Conservation (phyloP, 2,888 invertebrate species). For the Chrysomela aeneicollis region DNA sequence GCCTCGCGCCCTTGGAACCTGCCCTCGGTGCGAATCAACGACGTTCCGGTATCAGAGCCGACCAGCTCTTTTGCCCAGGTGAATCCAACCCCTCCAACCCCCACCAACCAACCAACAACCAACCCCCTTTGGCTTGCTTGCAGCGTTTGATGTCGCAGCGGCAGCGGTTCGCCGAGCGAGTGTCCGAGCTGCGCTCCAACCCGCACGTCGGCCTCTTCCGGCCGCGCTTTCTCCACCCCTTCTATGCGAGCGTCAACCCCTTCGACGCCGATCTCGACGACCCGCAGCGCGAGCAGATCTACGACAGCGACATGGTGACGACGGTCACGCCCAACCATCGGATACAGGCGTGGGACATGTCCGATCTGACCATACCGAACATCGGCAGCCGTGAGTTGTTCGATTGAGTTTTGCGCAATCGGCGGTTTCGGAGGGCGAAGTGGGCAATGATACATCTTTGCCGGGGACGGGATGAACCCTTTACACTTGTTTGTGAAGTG, state of each 20-base stretch:
- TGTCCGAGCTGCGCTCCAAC: constrained; percentile 50
- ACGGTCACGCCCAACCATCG: constrained; percentile 76
- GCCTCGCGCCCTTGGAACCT: constrained; percentile 47
- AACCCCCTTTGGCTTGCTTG: too few relatives aligned
- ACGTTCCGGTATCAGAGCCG: constrained; percentile 63
- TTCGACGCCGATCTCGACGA: constrained; percentile 60
- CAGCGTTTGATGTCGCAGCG: constrained; percentile 43
- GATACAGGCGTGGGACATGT: constrained; percentile 87
- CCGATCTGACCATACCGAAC: constrained; percentile 73
- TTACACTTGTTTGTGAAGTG: too few relatives aligned
- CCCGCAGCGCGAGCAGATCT: constrained; percentile 55
- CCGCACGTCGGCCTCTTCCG: constrained; percentile 53
- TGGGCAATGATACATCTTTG: too few relatives aligned
- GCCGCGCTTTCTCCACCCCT: constrained; percentile 59
- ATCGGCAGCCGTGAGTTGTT: constrained; percentile 76
- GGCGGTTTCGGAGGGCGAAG: too few relatives aligned
- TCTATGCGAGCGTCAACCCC: constrained; percentile 62
- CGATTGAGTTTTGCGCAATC: too few relatives aligned
- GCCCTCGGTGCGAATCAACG: constrained; percentile 67
- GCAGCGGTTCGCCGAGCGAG: constrained; percentile 53
- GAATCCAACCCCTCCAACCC: too few relatives aligned
- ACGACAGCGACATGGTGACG: constrained; percentile 60
- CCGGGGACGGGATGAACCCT: too few relatives aligned
- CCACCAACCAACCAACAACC: too few relatives aligned
- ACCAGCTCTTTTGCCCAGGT: constrained; percentile 30